These are phyloP conservation scores for Habropoda laboriosa DNA, from an alignment of 1,140 invertebrate genomes.

Conservation along the genomic window DNA sequence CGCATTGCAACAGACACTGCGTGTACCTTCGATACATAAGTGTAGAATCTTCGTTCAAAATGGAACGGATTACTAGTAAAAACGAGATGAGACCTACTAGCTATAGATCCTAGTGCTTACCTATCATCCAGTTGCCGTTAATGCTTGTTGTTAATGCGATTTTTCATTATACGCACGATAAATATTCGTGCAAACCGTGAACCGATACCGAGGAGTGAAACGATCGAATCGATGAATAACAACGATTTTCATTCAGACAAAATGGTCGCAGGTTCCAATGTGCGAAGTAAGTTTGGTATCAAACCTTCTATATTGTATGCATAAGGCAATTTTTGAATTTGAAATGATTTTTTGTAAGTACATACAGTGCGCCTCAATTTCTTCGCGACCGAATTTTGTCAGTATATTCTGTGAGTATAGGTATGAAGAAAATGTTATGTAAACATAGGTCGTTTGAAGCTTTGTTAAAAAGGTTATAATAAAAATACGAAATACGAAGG, in stretches of 20 bases:
- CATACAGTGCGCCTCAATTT: too few species aligned
- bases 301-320: too few species aligned
- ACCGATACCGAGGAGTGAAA: not conserved
- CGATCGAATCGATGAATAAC: not conserved
- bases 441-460: too few species aligned
- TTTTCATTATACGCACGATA: conserved; percentile 18
- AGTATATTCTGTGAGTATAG: too few species aligned
- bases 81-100: conserved; percentile 21
- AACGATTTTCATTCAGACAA: not conserved
- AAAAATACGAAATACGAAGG: too few species aligned
- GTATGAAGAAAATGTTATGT: too few species aligned
- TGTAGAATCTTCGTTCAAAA: not conserved
- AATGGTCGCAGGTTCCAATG: too few species aligned
- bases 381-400: too few species aligned
- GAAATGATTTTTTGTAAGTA: too few species aligned
- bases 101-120: conserved; percentile 26
- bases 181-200: not conserved
- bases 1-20: conserved; percentile 6
- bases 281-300: too few species aligned
- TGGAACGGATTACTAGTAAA: not conserved
- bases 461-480: too few species aligned
- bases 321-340: too few species aligned
- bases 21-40: conserved; percentile 18
- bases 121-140: conserved; percentile 35
- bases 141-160: conserved; percentile 40